phyloP scores from a whole-genome alignment of 64 coral and sea anemone genomes.

The Hydrozoanthus tunicans region DNA sequence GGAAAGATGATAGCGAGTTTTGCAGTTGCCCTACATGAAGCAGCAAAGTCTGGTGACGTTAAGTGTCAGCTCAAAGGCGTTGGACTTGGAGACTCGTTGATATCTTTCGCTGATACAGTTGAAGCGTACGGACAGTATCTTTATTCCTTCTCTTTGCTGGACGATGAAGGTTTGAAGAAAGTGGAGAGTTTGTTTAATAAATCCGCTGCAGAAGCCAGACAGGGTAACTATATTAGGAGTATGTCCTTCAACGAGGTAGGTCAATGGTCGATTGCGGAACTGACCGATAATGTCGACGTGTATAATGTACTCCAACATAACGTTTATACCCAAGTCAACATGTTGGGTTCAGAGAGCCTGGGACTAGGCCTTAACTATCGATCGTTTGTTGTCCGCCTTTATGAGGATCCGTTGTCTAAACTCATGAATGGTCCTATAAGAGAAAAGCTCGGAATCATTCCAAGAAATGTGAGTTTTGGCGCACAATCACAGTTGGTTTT shows the following conservation, averaged over 20 bases:
- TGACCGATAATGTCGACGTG: conserved; percentile 62
- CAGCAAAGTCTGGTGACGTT: conserved; percentile 26
- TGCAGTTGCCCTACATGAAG: conserved; percentile 47
- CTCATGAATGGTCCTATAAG: conserved; percentile 66
- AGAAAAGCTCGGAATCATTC: conserved; percentile 58
- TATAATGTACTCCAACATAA: conserved; percentile 51
- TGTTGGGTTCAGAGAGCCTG: not conserved
- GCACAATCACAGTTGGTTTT: conserved; percentile 52
- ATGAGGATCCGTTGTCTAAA: conserved; percentile 38
- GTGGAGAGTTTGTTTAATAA: conserved; percentile 23
- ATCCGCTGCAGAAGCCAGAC: conserved; percentile 40
- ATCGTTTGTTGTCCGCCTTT: conserved; percentile 35
- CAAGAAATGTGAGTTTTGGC: conserved; percentile 53
- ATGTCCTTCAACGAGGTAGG: conserved; percentile 26
- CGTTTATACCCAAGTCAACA: not conserved
- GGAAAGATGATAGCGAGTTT: conserved; percentile 66
- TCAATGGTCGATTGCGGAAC: not conserved
- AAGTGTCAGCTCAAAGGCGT: conserved; percentile 39
- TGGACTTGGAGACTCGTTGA: conserved; percentile 50
- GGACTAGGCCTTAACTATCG: not conserved
- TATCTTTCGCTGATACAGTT: conserved; percentile 61
- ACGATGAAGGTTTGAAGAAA: conserved; percentile 2
- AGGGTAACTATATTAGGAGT: conserved; percentile 38
- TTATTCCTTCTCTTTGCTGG: conserved; percentile 58
- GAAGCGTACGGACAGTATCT: conserved; percentile 32